A percentile compares a stretch with the other conserved stretches of the same genome.
These are phyloP conservation scores for Ostrea edulis DNA, from an alignment of 1,140 invertebrate species.

Conservation along the genomic window DNA sequence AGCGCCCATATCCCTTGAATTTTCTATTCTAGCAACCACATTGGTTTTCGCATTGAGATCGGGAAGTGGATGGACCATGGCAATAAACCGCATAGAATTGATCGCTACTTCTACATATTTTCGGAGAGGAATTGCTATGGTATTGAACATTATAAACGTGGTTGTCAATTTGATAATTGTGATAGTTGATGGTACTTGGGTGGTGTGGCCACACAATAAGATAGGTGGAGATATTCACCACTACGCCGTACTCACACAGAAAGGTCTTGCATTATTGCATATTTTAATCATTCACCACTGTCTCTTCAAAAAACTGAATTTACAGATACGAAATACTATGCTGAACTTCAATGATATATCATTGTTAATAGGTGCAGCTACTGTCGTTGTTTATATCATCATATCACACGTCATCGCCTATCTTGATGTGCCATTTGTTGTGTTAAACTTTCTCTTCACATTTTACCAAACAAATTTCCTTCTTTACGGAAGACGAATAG, in stretches of 20 bases:
- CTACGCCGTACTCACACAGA: neutral
- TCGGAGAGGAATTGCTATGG: neutral
- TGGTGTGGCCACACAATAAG: neutral
- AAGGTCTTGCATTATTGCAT: neutral
- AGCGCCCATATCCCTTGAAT: neutral
- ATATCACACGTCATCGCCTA: neutral
- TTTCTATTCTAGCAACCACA: neutral
- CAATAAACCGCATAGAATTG: neutral
- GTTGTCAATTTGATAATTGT: neutral
- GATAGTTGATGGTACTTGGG: neutral
- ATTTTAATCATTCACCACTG: neutral
- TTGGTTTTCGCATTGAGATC: neutral
- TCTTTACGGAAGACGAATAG: neutral
- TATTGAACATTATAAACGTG: neutral
- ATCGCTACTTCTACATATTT: neutral
- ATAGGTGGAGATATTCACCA: neutral
- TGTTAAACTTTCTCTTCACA: neutral
- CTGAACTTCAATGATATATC: neutral
- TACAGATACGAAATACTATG: neutral
- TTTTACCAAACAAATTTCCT: conserved; percentile 15
- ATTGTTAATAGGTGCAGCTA: neutral
- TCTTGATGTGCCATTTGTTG: neutral
- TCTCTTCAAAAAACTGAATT: neutral
- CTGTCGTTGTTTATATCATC: neutral
- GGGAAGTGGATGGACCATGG: neutral